Conservation (phyloP, 2,797 vertebrate species). For the Epinephelus coioides region DNA sequence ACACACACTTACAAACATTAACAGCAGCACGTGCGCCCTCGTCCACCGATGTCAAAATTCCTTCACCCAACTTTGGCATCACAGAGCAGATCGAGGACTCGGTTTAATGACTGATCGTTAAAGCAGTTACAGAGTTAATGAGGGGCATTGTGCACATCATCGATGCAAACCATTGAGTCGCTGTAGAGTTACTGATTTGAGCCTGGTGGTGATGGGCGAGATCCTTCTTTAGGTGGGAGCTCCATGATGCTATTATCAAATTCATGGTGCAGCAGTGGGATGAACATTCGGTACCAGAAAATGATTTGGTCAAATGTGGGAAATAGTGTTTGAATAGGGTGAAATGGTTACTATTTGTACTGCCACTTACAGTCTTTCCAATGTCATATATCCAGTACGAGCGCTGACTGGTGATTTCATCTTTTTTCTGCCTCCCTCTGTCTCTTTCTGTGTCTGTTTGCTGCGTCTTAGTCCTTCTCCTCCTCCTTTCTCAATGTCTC, state of each 20-base stretch:
- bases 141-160: constrained; percentile 44
- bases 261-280: constrained; percentile 12
- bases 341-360: constrained; percentile 44
- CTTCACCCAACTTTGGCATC: background rate
- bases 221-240: constrained; percentile 16
- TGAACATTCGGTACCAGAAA: constrained; percentile 7
- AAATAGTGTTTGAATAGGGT: constrained; percentile 25
- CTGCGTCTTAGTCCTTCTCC: constrained; percentile 21
- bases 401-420: constrained; percentile 45
- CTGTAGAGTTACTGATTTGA: constrained; percentile 51
- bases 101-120: constrained; percentile 36
- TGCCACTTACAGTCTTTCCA: constrained; percentile 26
- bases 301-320: constrained; percentile 32
- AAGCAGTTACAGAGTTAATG: constrained; percentile 57
- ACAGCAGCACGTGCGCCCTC: constrained; percentile 20
- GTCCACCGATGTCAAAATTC: constrained; percentile 27
- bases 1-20: constrained; percentile 57
- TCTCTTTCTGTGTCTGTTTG: constrained; percentile 18
- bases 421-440: constrained; percentile 15
- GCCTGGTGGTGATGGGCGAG: constrained; percentile 11
- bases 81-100: constrained; percentile 25
- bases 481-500: constrained; percentile 35
- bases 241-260: constrained; percentile 21
- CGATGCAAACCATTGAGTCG: constrained; percentile 41
- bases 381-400: constrained; percentile 20